Conservation (phyloP, 1,140 invertebrate species). For the Zophobas atratus region DNA sequence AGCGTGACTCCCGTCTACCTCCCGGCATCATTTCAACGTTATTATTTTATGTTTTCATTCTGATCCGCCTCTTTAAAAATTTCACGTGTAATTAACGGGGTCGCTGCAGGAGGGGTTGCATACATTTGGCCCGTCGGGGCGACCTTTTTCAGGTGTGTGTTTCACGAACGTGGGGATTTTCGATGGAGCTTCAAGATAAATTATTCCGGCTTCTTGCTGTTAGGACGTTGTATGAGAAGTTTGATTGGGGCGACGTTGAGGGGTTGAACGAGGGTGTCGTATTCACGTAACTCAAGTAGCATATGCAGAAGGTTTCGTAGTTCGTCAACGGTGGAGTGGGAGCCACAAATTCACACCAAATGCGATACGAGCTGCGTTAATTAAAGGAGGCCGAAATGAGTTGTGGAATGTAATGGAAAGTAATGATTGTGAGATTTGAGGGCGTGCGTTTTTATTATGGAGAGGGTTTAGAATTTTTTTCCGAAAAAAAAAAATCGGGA, state of each 20-base stretch:
- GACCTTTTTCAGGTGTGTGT: constrained; percentile 30
- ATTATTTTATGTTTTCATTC: constrained; percentile 42
- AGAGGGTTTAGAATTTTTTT: too few relatives aligned
- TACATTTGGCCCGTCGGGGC: background rate
- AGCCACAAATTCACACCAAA: constrained; percentile 42
- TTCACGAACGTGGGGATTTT: constrained; percentile 8
- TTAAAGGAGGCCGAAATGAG: constrained; percentile 45
- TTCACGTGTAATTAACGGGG: constrained; percentile 20
- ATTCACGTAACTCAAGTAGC: constrained; percentile 42
- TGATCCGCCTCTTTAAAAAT: constrained; percentile 25
- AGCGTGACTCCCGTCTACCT: constrained; percentile 25
- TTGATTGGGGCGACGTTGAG: constrained; percentile 37
- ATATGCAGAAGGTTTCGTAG: constrained; percentile 37
- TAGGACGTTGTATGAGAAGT: constrained; percentile 29
- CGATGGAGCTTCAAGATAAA: constrained; percentile 36
- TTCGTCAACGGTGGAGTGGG: constrained; percentile 32
- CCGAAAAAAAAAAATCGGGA: background rate
- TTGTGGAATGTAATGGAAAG: constrained; percentile 47
- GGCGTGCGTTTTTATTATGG: background rate
- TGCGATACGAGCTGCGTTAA: constrained; percentile 40
- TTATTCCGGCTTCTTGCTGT: constrained; percentile 39
- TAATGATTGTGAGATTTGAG: constrained; percentile 35
- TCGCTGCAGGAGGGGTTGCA: background rate
- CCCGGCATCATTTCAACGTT: constrained; percentile 33
- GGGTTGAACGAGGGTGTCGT: constrained; percentile 39